phyloP scores from a whole-genome alignment of 2,797 vertebrate species.

The Pangasius mekongensis region DNA sequence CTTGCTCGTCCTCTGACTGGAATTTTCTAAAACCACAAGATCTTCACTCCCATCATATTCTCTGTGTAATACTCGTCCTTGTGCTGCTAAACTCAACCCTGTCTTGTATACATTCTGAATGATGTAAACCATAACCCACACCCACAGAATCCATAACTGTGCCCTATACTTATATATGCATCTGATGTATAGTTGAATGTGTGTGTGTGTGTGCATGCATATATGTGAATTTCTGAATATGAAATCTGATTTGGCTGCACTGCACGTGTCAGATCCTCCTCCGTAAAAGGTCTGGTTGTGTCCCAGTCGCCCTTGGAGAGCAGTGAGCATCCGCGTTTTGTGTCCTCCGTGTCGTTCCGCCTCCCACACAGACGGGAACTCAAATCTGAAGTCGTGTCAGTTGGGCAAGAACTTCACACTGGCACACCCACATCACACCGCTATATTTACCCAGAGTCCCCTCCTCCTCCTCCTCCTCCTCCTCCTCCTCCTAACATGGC shows the following conservation, averaged over 20 bases:
- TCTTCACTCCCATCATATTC: not conserved
- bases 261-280: conserved; percentile 37
- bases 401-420: conserved; percentile 32
- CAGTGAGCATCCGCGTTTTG: conserved; percentile 18
- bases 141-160: no score
- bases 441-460: conserved; percentile 45
- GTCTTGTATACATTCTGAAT: not conserved
- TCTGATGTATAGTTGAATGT: not conserved
- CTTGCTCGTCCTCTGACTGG: not conserved
- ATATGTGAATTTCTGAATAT: conserved; percentile 2
- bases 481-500: conserved; percentile 5
- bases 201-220: not conserved
- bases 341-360: conserved; percentile 22
- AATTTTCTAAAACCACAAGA: not conserved
- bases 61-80: not conserved
- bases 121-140: not conserved
- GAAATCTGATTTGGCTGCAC: not conserved
- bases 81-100: not conserved
- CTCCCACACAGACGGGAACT: conserved; percentile 42
- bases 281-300: conserved; percentile 36
- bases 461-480: not conserved
- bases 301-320: conserved; percentile 25
- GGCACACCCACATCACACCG: conserved; percentile 35
- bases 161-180: not conserved
- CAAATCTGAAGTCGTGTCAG: conserved; percentile 43